phyloP scores from a whole-genome alignment of 2,797 vertebrate species.

The Sebastes minor region DNA sequence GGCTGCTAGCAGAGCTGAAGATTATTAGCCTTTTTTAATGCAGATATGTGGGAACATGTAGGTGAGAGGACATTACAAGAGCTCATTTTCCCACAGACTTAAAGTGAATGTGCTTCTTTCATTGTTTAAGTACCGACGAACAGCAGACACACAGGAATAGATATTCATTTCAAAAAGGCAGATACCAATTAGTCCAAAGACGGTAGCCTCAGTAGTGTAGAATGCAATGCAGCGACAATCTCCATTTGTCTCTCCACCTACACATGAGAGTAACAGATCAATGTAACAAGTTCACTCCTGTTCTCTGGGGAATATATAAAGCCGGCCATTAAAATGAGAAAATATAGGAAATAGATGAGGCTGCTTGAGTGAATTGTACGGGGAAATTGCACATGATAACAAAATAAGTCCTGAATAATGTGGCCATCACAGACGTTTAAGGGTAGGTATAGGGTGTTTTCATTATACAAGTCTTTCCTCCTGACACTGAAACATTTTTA shows the following conservation, averaged over 20 bases:
- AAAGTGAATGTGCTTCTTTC: not conserved
- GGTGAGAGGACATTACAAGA: constrained; percentile 17
- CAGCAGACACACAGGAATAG: not conserved
- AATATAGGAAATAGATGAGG: not conserved
- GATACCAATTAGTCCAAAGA: constrained; percentile 4
- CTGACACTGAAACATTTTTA: constrained; percentile 14
- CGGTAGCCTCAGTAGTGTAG: not conserved
- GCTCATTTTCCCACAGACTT: not conserved
- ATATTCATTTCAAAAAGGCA: constrained; percentile 12
- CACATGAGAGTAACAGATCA: constrained; percentile 16
- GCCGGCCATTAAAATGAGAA: constrained; percentile 1
- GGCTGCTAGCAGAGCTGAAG: not conserved
- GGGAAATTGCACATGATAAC: not conserved
- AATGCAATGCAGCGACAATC: constrained; percentile 1
- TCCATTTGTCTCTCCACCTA: constrained; percentile 28
- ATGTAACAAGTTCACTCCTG: constrained; percentile 2
- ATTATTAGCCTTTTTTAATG: constrained; percentile 23
- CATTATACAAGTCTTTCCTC: not conserved
- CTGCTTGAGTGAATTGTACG: not conserved
- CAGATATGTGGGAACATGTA: constrained; percentile 3
- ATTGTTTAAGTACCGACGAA: not conserved
- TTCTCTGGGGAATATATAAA: constrained; percentile 7
- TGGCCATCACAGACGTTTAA: not conserved
- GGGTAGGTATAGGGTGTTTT: not conserved
- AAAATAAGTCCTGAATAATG: constrained; percentile 6